phyloP scores from a whole-genome alignment of 2,888 invertebrate genomes.

The Endotricha flammealis region DNA sequence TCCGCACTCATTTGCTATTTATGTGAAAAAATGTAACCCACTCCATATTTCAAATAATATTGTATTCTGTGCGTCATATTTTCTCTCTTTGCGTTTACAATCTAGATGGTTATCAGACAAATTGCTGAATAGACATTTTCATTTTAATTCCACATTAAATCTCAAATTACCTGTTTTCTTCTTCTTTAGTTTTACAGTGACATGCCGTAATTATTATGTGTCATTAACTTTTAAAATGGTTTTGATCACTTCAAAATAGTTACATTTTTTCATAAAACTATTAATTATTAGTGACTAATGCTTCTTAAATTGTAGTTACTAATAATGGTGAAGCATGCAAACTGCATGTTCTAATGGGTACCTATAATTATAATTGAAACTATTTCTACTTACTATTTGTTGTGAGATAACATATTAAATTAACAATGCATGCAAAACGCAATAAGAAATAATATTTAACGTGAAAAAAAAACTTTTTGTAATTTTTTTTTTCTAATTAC shows the following conservation, averaged over 20 bases:
- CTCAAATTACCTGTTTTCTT: no score
- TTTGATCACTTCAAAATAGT: constrained; percentile 11
- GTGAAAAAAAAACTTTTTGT: constrained; percentile 3
- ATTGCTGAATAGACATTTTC: no score
- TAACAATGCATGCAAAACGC: constrained; percentile 34
- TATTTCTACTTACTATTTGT: constrained; percentile 66
- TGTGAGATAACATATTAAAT: constrained; percentile 68
- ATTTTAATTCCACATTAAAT: no score
- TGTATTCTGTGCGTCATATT: no score
- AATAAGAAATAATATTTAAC: constrained; percentile 2
- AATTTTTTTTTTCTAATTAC: constrained; percentile 27
- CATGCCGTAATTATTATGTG: no score
- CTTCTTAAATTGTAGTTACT: constrained; percentile 43
- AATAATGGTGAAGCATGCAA: constrained; percentile 48
- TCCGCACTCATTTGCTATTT: constrained; percentile 58
- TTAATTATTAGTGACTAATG: constrained; percentile 43
- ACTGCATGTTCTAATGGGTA: constrained; percentile 37
- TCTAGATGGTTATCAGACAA: no score
- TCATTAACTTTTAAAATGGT: no score
- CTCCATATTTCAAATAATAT: no score
- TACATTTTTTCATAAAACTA: constrained; percentile 32
- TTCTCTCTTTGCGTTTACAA: no score
- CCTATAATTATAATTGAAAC: constrained; percentile 20
- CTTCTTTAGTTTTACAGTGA: no score
- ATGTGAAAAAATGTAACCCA: constrained; percentile 45